Base-by-base conservation (phyloP, 2,888 invertebrate species). In the Leucophenga montana region DNA sequence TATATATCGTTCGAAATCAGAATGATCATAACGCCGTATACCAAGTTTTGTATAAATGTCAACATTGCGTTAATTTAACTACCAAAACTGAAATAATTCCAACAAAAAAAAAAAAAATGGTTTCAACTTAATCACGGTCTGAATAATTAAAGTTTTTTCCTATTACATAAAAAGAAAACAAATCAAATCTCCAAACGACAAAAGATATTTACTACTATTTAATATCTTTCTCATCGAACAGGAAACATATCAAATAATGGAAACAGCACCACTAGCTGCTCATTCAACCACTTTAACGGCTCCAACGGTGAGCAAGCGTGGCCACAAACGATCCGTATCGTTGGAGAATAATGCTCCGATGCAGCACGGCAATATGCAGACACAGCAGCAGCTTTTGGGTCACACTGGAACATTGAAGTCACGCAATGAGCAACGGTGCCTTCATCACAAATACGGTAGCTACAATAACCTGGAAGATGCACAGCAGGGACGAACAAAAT, bases 291-390 rank as follows among this genome's bases (percentile, higher is more conserved):
- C 13, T 18, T 56, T 20, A 13, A 72, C 75, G 0, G 70, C 78
- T 4, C 71, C 78, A 3, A 69, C 77, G 3, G 31, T 80, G 56
- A 78, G 75, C 1, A 86, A 86, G 75, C 88, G 88, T 6, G 88
- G 88, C 14, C 88, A 88, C 75, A 87, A 85, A 74, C 85, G 88
- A 14, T 88, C 88, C 61, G 85, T 88, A 9, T 88, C 88, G 64
- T 75, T 88, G 73, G 88, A 88, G 78, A 88, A 85, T 69, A 81
- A 83, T 62, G 78, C 84, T 0, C 80, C 80, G 8, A 82, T 80
- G 5, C 54, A 78, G 66, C 33, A 77, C 13, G 80, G 86, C 68
- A 71, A 75, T 65, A 72, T 74, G 0, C 84, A 77, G 31, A 27
- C 27, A n/a, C 67, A 80, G 56, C 83, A 74, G 61, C 71, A 79